These are phyloP conservation scores for Ochotona curzoniae DNA, from an alignment of 2,113 vertebrate genomes.

Conservation along the genomic window DNA sequence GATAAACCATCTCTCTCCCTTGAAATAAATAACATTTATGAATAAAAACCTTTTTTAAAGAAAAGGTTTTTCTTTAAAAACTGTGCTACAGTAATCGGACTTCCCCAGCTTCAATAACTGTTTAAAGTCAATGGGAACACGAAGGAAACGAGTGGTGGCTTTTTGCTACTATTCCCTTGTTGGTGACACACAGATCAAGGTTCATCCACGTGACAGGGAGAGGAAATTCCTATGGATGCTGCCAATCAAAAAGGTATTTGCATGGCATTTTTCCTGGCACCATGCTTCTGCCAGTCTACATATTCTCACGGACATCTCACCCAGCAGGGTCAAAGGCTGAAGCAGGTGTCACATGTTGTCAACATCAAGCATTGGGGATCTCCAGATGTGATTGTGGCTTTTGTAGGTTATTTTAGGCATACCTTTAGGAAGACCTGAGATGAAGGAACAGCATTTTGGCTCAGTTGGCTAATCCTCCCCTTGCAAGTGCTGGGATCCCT, in stretches of 20 bases:
- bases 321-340: background rate
- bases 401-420: background rate
- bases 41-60: no score
- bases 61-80: no score
- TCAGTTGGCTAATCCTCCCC: no score
- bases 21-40: no score
- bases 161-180: background rate
- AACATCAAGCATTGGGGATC: background rate
- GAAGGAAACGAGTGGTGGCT: no score
- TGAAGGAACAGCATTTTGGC: background rate
- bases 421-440: background rate
- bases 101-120: background rate
- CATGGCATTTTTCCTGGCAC: background rate
- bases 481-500: no score
- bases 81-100: rapidly evolving
- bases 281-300: background rate
- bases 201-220: background rate
- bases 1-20: no score
- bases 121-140: background rate
- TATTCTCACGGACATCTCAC: background rate
- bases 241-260: background rate
- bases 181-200: background rate
- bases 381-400: background rate
- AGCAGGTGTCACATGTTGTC: background rate
- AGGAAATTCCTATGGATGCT: background rate